Conservation (phyloP, 1,140 invertebrate genomes). For the Zeugodacus cucurbitae region DNA sequence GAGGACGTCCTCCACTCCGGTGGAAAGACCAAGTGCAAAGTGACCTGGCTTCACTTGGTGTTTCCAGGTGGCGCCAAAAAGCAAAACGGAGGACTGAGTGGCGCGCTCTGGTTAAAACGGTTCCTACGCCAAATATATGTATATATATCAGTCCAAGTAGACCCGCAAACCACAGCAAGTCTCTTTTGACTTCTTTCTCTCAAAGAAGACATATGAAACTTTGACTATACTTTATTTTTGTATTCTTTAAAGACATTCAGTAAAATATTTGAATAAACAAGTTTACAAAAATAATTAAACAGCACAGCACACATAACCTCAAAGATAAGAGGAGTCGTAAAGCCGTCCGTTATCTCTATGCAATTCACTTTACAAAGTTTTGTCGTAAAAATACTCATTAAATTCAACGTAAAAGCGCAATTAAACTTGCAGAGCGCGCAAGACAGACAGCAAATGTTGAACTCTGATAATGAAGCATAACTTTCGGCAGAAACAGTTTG, state of each 20-base stretch:
- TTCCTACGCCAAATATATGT: too few relatives aligned
- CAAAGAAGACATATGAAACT: background rate
- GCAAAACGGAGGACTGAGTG: too few relatives aligned
- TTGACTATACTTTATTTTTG: background rate
- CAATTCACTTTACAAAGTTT: background rate
- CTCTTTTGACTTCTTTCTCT: background rate
- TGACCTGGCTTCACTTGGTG: too few relatives aligned
- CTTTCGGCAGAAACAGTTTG: too few relatives aligned
- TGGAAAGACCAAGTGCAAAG: too few relatives aligned
- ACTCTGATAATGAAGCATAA: too few relatives aligned
- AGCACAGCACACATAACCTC: background rate
- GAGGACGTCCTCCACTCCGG: too few relatives aligned
- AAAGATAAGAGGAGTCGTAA: background rate
- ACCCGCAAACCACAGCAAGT: background rate
- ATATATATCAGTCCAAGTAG: background rate
- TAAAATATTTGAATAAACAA: too few relatives aligned
- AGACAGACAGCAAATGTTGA: too few relatives aligned
- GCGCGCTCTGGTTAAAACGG: too few relatives aligned
- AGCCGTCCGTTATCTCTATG: background rate
- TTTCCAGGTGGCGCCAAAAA: too few relatives aligned
- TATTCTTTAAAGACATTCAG: background rate
- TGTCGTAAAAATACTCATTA: background rate
- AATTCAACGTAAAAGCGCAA: background rate
- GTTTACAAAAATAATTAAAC: background rate
- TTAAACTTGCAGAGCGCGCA: too few relatives aligned